Base-by-base conservation (phyloP, 2,797 vertebrate genomes). In the Onychomys leucogaster region DNA sequence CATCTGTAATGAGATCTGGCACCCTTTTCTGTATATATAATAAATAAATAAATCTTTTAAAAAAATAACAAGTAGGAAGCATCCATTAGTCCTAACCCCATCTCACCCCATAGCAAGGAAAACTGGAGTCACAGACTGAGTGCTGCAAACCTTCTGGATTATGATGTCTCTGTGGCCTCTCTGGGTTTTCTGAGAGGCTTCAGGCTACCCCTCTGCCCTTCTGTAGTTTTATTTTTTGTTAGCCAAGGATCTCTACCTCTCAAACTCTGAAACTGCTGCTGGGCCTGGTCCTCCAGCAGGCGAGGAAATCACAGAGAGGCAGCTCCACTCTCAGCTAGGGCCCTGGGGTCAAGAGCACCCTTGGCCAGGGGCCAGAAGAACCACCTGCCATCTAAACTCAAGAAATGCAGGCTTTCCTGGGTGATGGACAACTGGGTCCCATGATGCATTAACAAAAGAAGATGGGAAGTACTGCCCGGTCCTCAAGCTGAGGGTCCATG, bases 51-150 rank as follows among this genome's bases (percentile, higher is more conserved):
- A n/a, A n/a, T n/a, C n/a, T n/a, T n/a, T n/a, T n/a, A n/a, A n/a
- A n/a, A n/a, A n/a, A n/a, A n/a, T n/a, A 83, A 80, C 10, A 80
- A 75, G 11, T 25, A 19, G 59, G 83, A 90, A 89, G 43, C 65
- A 59, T 61, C 34, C 63, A 32, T 75, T 77, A 57, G 55, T 61
- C 49, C 63, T 29, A 49, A 13, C 46, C 19, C 71, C 69, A 88
- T 69, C 65, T 92, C 88, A 84, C 41, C n/a, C n/a, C n/a, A n/a
- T n/a, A 87, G 73, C 85, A 5, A 69, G 69, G 37, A 55, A 93
- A 93, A 75, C 61, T 12, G 17, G 13, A 75, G 25, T n/a, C 67
- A 57, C 25, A 0, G 14, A 27, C 9, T 37, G 9, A 82, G 87
- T 17, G 21, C 32, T 14, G 11, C 6, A 23, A 43, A 61, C 34